A percentile compares a stretch with the other conserved stretches of the same genome.
Evolutionary conservation across 30 jellyfish, hydroid and myxozoan genomes (phyloP).

Genomic region (Haliclystus octoradiatus): DNA sequence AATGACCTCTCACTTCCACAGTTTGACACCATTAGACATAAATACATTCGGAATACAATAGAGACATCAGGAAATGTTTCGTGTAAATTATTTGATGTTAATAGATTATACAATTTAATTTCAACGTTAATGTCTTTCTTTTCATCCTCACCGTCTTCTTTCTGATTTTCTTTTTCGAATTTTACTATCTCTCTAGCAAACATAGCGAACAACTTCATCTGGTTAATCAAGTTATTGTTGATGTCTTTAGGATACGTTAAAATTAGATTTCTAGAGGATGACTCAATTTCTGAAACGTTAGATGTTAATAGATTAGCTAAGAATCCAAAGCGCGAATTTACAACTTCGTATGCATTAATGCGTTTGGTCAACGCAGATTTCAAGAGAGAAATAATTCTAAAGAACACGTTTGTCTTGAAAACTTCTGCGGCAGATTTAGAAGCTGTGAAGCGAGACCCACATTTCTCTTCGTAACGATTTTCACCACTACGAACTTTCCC

Average conservation of each 20-base stretch:
- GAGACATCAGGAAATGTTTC: not conserved
- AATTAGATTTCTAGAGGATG: not conserved
- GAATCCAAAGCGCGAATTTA: not conserved
- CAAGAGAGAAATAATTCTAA: not conserved
- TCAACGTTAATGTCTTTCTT: no score
- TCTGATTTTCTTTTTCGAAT: no score
- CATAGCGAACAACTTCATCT: not conserved
- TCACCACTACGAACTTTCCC: not conserved
- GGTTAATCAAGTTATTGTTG: not conserved
- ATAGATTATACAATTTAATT: no score
- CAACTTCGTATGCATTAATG: not conserved
- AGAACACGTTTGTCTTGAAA: not conserved
- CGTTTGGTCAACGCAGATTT: not conserved
- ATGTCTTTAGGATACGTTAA: not conserved
- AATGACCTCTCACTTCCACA: slow-evolving; percentile 27
- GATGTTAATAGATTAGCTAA: no score
- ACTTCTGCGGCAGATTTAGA: not conserved
- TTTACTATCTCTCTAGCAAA: no score
- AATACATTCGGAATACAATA: not conserved
- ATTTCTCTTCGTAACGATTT: not conserved
- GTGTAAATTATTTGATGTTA: no score
- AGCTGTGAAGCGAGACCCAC: no score
- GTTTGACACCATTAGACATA: slow-evolving; percentile 3
- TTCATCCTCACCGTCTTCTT: no score
- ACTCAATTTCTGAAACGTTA: not conserved